Conservation (phyloP, 2,113 vertebrate genomes). For the Hepsetus odoe region DNA sequence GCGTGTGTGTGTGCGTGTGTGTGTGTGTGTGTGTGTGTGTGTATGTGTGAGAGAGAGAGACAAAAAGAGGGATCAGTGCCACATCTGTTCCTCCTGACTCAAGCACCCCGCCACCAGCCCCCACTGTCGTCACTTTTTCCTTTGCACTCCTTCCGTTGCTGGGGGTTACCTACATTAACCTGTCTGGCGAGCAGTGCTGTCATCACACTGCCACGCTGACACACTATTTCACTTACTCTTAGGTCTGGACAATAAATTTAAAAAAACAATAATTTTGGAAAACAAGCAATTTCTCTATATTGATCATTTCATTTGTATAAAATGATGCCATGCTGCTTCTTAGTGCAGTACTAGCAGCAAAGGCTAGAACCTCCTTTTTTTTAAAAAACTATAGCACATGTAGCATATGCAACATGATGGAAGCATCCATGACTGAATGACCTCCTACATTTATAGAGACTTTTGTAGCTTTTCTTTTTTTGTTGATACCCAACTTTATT, state of each 20-base stretch:
- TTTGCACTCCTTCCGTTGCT: constrained; percentile 37
- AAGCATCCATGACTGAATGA: too few species aligned
- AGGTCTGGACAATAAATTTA: background rate
- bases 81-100: constrained; percentile 33
- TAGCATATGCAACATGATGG: too few species aligned
- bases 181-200: constrained; percentile 23
- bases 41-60: too few species aligned
- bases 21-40: too few species aligned
- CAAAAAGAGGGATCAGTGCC: constrained; percentile 28
- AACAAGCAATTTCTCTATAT: background rate
- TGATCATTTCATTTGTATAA: background rate
- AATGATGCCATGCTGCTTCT: too few species aligned
- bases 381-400: too few species aligned
- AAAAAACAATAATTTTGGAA: too few species aligned
- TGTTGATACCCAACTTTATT: background rate
- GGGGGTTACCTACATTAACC: constrained; percentile 34
- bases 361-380: too few species aligned
- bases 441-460: background rate
- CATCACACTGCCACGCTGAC: constrained; percentile 31
- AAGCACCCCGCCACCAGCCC: too few species aligned
- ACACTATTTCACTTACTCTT: background rate
- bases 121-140: constrained; percentile 44
- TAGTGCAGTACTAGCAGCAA: too few species aligned
- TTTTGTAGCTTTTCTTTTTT: background rate
- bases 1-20: background rate